These are phyloP conservation scores for Cancer borealis DNA, from an alignment of 2,888 invertebrate genomes.

Conservation along the genomic window DNA sequence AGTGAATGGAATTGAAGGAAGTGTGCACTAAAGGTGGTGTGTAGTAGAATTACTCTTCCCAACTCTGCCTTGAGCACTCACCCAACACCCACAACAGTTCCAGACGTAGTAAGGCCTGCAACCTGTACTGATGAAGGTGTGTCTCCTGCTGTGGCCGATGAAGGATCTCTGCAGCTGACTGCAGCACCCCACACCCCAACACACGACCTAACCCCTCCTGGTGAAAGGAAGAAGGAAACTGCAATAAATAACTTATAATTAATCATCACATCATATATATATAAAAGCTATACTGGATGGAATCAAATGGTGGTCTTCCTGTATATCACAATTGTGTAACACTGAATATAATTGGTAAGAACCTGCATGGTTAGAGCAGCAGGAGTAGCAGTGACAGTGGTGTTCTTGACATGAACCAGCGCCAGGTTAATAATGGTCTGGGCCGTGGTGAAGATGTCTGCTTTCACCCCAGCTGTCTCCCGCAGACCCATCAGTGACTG, in stretches of 20 bases:
- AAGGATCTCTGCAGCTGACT: conserved; percentile 55
- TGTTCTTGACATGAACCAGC: conserved; percentile 71
- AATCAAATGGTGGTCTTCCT: neutral
- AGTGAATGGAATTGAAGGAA: no score
- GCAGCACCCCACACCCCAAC: conserved; percentile 60
- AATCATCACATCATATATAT: neutral
- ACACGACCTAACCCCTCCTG: conserved; percentile 56
- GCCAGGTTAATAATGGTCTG: conserved; percentile 76
- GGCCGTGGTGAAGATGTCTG: conserved; percentile 73
- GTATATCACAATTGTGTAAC: neutral
- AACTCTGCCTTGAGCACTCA: conserved; percentile 28
- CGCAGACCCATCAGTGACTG: conserved; percentile 61
- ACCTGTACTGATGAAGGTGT: conserved; percentile 68
- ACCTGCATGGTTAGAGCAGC: conserved; percentile 46
- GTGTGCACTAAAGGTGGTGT: no score
- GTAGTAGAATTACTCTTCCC: neutral
- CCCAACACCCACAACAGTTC: conserved; percentile 76
- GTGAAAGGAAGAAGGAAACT: neutral
- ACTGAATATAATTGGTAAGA: neutral
- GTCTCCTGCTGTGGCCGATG: conserved; percentile 30
- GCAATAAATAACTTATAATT: neutral
- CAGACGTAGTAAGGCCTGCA: conserved; percentile 72
- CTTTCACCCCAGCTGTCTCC: conserved; percentile 51
- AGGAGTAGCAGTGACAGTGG: conserved; percentile 41
- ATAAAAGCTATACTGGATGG: no score